Evolutionary conservation across 2,888 invertebrate species (phyloP).

Genomic region (Dolichomitus sp.): DNA sequence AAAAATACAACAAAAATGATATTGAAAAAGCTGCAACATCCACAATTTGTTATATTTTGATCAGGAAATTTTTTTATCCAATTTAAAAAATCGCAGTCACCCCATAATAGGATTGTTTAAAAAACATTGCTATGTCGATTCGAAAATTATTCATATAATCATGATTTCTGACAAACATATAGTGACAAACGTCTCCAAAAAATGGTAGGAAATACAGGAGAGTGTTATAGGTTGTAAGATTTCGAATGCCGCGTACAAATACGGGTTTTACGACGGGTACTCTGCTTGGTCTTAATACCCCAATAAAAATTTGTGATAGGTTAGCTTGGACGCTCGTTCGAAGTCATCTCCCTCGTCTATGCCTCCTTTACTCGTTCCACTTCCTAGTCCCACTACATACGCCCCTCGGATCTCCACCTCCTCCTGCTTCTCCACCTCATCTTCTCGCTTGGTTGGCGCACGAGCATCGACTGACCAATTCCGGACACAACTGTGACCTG

Average conservation of each 20-base stretch:
- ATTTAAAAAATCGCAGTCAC: too few species aligned
- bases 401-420: neutral
- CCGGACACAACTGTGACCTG: conserved; percentile 6
- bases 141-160: neutral
- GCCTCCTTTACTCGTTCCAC: neutral
- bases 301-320: conserved; percentile 42
- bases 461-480: conserved; percentile 7
- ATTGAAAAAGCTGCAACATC: too few species aligned
- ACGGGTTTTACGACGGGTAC: neutral
- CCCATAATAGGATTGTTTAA: neutral
- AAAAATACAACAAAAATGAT: too few species aligned
- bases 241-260: neutral
- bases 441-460: conserved; percentile 2
- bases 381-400: neutral
- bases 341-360: conserved; percentile 1
- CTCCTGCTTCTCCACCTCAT: neutral
- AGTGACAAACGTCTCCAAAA: neutral
- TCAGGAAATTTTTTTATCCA: too few species aligned
- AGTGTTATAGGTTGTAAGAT: conserved; percentile 14
- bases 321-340: conserved; percentile 1
- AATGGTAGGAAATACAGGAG: neutral
- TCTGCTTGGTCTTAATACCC: conserved; percentile 19
- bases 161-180: neutral
- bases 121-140: neutral
- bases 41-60: too few species aligned